Evolutionary conservation across 2,797 vertebrate species (phyloP).

Genomic region (Hybognathus amarus): DNA sequence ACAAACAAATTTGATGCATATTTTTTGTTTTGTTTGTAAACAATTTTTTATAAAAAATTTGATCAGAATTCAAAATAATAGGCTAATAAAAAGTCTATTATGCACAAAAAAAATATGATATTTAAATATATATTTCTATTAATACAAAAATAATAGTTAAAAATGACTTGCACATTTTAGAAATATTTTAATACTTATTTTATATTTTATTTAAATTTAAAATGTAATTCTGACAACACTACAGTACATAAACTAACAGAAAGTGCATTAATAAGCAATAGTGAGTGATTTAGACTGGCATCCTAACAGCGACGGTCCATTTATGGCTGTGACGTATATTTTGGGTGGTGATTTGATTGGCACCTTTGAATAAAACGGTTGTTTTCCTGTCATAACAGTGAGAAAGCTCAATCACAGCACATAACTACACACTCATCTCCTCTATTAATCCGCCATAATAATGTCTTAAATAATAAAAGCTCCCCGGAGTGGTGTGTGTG

Average conservation of each 20-base stretch:
- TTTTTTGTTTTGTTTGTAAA: too few relatives aligned
- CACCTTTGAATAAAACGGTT: conserved; percentile 29
- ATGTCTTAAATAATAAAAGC: conserved; percentile 40
- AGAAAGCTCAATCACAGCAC: conserved; percentile 45
- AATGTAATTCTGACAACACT: not conserved
- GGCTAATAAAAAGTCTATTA: too few relatives aligned
- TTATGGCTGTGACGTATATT: not conserved
- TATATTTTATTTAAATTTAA: not conserved
- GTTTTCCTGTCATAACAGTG: conserved; percentile 25
- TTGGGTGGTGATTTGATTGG: conserved; percentile 38
- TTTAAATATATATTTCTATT: not conserved
- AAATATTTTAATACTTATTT: not conserved
- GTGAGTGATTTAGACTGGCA: not conserved
- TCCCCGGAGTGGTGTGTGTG: not conserved
- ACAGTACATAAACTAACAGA: not conserved
- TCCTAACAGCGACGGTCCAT: not conserved
- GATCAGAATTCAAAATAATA: too few relatives aligned
- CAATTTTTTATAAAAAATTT: too few relatives aligned
- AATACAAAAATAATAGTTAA: not conserved
- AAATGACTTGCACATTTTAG: not conserved
- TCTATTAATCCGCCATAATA: conserved; percentile 53
- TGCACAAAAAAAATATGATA: too few relatives aligned
- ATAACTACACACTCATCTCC: conserved; percentile 51
- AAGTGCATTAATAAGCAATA: not conserved
- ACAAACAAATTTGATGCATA: too few relatives aligned